A percentile compares a stretch with the other conserved stretches of the same genome.
phyloP scores from a whole-genome alignment of 1,140 invertebrate species.

The Drosophila pruinosa region DNA sequence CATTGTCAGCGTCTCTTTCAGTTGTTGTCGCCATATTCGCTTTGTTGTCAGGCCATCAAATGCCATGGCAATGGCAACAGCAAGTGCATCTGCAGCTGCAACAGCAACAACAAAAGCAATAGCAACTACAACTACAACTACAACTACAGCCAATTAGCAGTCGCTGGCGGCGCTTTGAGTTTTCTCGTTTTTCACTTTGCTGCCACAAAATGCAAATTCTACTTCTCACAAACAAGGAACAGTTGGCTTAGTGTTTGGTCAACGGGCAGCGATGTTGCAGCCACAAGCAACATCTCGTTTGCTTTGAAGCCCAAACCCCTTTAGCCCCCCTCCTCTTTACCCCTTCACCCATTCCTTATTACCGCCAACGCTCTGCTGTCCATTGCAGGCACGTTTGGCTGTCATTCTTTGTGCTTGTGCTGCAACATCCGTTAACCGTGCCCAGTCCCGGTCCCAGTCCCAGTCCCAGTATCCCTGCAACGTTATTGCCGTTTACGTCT shows the following conservation, averaged over 20 bases:
- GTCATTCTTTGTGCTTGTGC: constrained; percentile 15
- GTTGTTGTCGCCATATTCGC: constrained; percentile 2
- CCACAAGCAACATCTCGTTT: constrained; percentile 29
- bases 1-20: constrained; percentile 20
- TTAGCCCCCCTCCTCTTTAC: neutral
- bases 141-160: constrained; percentile 42
- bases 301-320: constrained; percentile 1
- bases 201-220: constrained; percentile 42
- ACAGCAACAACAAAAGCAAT: neutral
- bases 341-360: neutral
- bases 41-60: constrained; percentile 2
- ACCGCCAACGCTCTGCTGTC: constrained; percentile 11
- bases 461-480: neutral
- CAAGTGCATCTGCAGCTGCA: neutral
- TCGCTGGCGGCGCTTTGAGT: constrained; percentile 28
- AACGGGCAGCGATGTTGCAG: constrained; percentile 4
- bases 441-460: neutral
- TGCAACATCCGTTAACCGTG: neutral
- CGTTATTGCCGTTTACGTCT: constrained; percentile 27
- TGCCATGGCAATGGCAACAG: neutral
- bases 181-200: constrained; percentile 39
- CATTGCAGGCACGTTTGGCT: constrained; percentile 31
- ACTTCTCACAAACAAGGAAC: constrained; percentile 6
- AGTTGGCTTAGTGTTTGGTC: constrained; percentile 22
- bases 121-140: neutral